Percentiles rank a stretch among this genome's conserved stretches.
Evolutionary conservation across 2,888 invertebrate genomes (phyloP).

Genomic region (Marronus borbonicus): DNA sequence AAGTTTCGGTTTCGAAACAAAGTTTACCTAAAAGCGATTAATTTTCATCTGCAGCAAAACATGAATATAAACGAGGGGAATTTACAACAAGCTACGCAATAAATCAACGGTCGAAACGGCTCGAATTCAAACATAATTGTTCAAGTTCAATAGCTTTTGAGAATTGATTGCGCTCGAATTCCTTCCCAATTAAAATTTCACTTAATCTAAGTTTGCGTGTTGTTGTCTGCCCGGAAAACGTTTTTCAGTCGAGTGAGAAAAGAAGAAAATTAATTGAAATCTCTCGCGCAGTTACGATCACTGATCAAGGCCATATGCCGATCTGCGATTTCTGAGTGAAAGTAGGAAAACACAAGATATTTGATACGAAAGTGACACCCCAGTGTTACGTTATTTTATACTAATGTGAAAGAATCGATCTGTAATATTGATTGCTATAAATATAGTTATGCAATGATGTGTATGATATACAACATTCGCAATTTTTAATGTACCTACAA

Average conservation of each 20-base stretch:
- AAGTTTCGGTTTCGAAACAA: too few relatives aligned
- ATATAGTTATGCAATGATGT: too few relatives aligned
- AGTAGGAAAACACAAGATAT: neutral
- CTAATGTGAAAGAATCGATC: neutral
- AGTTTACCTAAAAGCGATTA: neutral
- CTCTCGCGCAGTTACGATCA: neutral
- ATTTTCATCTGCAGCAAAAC: neutral
- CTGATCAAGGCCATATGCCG: neutral
- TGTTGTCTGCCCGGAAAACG: slow-evolving; percentile 11
- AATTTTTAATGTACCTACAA: too few relatives aligned
- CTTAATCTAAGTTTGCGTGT: slow-evolving; percentile 36
- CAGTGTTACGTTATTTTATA: neutral
- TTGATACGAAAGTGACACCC: neutral
- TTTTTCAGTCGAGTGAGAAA: slow-evolving; percentile 13
- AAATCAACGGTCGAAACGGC: slow-evolving; percentile 14
- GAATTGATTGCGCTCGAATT: slow-evolving; percentile 31
- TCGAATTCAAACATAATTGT: slow-evolving; percentile 27
- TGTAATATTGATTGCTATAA: too few relatives aligned
- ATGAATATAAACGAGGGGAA: slow-evolving; percentile 15
- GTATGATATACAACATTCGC: too few relatives aligned
- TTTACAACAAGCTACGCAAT: slow-evolving; percentile 20
- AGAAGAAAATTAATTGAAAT: slow-evolving; percentile 42
- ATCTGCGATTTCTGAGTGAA: neutral
- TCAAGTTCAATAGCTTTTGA: slow-evolving; percentile 29
- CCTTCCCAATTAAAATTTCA: slow-evolving; percentile 42